A percentile compares a stretch with the other conserved stretches of the same genome.
Conservation (phyloP, 2,113 vertebrate species). For the Tragelaphus strepsiceros region DNA sequence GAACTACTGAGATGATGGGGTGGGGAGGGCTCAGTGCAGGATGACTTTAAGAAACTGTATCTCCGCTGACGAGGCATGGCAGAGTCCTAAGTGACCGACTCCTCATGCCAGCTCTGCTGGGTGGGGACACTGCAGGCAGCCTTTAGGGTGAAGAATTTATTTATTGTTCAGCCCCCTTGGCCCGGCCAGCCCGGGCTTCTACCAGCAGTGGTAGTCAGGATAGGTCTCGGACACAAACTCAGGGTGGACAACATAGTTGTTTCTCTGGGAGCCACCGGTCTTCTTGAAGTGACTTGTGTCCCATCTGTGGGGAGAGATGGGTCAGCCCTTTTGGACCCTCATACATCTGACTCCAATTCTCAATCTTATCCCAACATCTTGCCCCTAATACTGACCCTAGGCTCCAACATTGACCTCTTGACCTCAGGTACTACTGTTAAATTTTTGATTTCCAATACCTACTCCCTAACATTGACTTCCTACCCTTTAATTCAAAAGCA, state of each 20-base stretch:
- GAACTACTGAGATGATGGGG: background rate
- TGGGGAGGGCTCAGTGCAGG: background rate
- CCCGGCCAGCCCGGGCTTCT: slow-evolving; percentile 43
- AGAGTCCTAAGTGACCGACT: background rate
- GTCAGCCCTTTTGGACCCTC: background rate
- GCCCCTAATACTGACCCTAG: background rate
- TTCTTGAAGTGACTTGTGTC: slow-evolving; percentile 73
- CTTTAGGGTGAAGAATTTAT: slow-evolving; percentile 40
- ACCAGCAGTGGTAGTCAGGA: background rate
- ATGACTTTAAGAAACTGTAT: background rate
- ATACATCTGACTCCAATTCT: background rate
- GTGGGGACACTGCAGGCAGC: background rate
- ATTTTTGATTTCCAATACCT: background rate
- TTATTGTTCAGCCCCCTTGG: slow-evolving; percentile 38
- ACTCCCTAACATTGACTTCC: background rate
- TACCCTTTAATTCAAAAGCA: background rate
- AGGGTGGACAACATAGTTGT: slow-evolving; percentile 71
- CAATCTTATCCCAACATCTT: background rate
- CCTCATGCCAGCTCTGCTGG: background rate
- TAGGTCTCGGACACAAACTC: slow-evolving; percentile 69
- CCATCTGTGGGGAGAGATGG: slow-evolving; percentile 71
- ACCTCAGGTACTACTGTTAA: background rate
- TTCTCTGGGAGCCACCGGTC: slow-evolving; percentile 50
- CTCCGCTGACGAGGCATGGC: background rate
- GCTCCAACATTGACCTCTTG: background rate